Conservation (phyloP, 1,140 invertebrate species). For the Drosophila arizonae region DNA sequence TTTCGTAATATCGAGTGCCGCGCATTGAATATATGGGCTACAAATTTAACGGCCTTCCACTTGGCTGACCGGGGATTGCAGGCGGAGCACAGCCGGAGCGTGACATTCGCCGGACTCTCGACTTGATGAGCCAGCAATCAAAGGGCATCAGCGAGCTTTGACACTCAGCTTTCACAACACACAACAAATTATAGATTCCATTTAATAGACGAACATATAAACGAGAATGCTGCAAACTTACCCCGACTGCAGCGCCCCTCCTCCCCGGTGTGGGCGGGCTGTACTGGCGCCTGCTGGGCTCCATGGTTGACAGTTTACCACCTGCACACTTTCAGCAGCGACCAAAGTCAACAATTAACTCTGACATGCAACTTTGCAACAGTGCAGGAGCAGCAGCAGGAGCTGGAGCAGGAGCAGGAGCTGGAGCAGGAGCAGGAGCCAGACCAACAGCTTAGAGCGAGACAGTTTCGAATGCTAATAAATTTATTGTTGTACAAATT, state of each 20-base stretch:
- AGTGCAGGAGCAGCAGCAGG: background rate
- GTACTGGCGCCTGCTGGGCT: background rate
- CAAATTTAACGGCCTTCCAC: slow-evolving; percentile 48
- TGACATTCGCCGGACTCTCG: background rate
- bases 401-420: background rate
- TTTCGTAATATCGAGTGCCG: slow-evolving; percentile 21
- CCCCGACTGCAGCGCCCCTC: slow-evolving; percentile 32
- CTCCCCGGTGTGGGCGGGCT: background rate
- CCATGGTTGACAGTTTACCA: slow-evolving; percentile 44
- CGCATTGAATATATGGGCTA: slow-evolving; percentile 24
- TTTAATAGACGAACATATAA: slow-evolving; percentile 8
- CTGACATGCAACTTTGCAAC: slow-evolving; percentile 67
- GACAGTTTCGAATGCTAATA: slow-evolving; percentile 53
- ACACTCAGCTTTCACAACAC: slow-evolving; percentile 8
- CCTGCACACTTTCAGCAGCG: slow-evolving; percentile 29
- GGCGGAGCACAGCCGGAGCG: slow-evolving; percentile 8
- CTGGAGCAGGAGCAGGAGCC: background rate
- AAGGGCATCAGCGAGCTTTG: slow-evolving; percentile 1
- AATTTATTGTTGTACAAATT: slow-evolving; percentile 76
- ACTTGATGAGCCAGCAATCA: background rate
- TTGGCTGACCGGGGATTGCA: slow-evolving; percentile 17
- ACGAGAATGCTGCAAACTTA: slow-evolving; percentile 15
- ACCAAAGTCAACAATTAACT: slow-evolving; percentile 61
- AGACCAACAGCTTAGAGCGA: background rate
- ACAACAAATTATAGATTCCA: slow-evolving; percentile 55